Conservation (phyloP, 2,797 vertebrate genomes). For the Otolemur crassicaudatus region DNA sequence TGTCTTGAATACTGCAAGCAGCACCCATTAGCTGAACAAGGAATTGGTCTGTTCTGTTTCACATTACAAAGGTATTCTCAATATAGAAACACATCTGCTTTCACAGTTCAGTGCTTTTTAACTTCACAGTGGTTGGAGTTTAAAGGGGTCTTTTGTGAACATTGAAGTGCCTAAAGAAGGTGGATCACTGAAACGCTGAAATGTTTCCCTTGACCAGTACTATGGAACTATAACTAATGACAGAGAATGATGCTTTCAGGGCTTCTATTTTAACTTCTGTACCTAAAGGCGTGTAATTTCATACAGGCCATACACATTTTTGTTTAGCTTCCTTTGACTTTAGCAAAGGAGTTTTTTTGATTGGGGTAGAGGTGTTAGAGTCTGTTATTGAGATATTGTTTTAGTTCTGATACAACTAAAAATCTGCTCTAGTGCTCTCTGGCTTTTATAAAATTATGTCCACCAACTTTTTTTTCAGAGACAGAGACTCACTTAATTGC, state of each 20-base stretch:
- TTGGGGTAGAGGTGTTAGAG: background rate
- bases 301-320: background rate
- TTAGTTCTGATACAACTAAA: background rate
- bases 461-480: background rate
- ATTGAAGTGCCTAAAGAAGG: conserved; percentile 17
- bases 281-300: background rate
- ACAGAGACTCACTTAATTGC: too few relatives aligned
- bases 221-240: background rate
- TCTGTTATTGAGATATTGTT: background rate
- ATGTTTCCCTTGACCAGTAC: background rate
- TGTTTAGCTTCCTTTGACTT: background rate
- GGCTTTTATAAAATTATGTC: background rate
- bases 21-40: conserved; percentile 7
- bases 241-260: background rate
- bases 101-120: background rate
- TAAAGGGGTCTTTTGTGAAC: conserved; percentile 52
- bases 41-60: conserved; percentile 14
- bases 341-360: background rate
- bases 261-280: conserved; percentile 11
- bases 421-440: background rate
- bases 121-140: background rate
- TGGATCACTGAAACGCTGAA: conserved; percentile 21
- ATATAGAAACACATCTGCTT: background rate
- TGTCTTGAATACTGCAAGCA: background rate
- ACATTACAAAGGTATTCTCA: conserved; percentile 2